Evolutionary conservation across 2,113 vertebrate species (phyloP).

Genomic region (Laterallus jamaicensis): DNA sequence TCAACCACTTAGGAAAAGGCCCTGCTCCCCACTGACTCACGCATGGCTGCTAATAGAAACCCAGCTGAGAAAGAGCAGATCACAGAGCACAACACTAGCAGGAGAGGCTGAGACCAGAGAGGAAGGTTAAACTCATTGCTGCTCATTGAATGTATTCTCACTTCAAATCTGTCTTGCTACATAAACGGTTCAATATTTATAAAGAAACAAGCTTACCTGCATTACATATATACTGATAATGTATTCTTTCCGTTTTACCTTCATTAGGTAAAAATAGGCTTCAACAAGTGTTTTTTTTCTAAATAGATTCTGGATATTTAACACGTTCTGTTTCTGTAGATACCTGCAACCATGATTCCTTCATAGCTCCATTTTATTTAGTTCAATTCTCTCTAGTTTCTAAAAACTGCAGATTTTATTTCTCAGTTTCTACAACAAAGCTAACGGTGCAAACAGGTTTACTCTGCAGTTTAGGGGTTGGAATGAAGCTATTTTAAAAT

Average conservation of each 20-base stretch:
- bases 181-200: neutral
- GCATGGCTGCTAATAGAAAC: slow-evolving; percentile 50
- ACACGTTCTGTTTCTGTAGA: neutral
- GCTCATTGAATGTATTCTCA: slow-evolving; percentile 34
- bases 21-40: neutral
- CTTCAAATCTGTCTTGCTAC: slow-evolving; percentile 17
- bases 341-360: neutral
- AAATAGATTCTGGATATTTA: neutral
- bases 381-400: neutral
- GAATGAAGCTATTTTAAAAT: neutral
- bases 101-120: slow-evolving; percentile 20
- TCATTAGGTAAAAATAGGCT: neutral
- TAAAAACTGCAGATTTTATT: neutral
- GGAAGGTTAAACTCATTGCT: slow-evolving; percentile 37
- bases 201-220: neutral
- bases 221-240: neutral
- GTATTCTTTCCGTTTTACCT: neutral
- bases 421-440: neutral
- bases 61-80: slow-evolving; percentile 53
- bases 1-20: slow-evolving; percentile 43
- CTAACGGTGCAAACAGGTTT: neutral
- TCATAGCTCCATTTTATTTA: neutral
- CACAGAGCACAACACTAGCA: slow-evolving; percentile 25
- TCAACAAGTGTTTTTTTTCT: neutral
- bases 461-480: neutral